phyloP scores from a whole-genome alignment of 2,797 vertebrate species.

The Cryptoprocta ferox region DNA sequence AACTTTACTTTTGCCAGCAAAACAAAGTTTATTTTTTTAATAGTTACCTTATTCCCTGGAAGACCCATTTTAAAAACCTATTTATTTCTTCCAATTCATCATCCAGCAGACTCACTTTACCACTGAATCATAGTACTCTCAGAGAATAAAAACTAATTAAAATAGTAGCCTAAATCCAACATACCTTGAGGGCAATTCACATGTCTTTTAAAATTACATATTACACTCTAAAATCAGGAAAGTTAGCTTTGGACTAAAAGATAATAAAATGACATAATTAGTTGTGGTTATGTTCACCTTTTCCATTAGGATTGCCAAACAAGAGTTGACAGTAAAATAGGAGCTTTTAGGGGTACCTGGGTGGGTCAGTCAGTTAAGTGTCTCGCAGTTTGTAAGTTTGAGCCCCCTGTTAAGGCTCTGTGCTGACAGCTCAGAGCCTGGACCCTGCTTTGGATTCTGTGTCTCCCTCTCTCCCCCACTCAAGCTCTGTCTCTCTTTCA shows the following conservation, averaged over 20 bases:
- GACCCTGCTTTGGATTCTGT: too few species aligned
- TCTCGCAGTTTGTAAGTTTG: too few species aligned
- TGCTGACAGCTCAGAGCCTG: too few species aligned
- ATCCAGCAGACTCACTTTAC: neutral
- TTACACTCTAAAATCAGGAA: slow-evolving; percentile 26
- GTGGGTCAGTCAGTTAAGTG: too few species aligned
- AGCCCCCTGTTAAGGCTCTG: too few species aligned
- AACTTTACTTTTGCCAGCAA: slow-evolving; percentile 29
- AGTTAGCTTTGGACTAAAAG: slow-evolving; percentile 41
- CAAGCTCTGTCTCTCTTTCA: too few species aligned
- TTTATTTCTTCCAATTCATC: slow-evolving; percentile 24
- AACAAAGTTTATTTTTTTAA: slow-evolving; percentile 20
- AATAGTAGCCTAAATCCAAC: slow-evolving; percentile 15
- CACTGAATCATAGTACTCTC: slow-evolving; percentile 10
- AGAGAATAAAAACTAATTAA: slow-evolving; percentile 44
- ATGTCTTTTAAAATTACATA: neutral
- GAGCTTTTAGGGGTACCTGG: neutral
- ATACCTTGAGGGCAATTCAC: neutral
- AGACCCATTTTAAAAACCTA: slow-evolving; percentile 19
- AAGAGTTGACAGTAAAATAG: neutral
- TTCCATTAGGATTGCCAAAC: neutral
- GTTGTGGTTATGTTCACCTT: neutral
- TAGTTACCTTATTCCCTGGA: slow-evolving; percentile 1
- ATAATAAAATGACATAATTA: neutral
- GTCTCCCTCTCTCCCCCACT: too few species aligned